Conservation (phyloP, 1,140 invertebrate genomes). For the Halictus rubicundus region DNA sequence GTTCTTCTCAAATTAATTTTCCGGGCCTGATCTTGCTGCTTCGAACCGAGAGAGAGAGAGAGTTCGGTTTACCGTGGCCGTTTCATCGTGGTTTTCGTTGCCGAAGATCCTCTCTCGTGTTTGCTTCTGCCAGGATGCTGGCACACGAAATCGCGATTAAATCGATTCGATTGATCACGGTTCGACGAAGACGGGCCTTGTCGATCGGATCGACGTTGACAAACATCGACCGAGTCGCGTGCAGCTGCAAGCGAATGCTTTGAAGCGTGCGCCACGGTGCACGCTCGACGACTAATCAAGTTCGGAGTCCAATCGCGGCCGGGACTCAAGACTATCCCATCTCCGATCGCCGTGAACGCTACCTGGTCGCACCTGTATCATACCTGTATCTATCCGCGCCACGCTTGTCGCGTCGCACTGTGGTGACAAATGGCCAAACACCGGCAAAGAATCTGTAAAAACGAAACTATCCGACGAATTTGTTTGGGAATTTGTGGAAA, state of each 20-base stretch:
- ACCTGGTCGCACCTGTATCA: neutral
- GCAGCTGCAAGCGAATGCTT: conserved; percentile 29
- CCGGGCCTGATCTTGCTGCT: too few species aligned
- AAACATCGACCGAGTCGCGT: neutral
- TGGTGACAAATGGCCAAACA: too few species aligned
- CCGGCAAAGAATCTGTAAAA: too few species aligned
- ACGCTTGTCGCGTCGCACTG: too few species aligned
- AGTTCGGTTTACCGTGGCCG: too few species aligned
- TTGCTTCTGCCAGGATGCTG: too few species aligned
- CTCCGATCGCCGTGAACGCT: neutral
- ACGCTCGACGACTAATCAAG: conserved; percentile 52
- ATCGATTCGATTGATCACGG: neutral
- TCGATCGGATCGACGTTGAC: neutral
- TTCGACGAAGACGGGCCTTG: neutral
- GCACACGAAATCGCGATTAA: too few species aligned
- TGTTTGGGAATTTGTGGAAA: too few species aligned
- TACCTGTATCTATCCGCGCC: neutral
- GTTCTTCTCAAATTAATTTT: too few species aligned
- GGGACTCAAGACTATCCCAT: neutral
- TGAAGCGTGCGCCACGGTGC: conserved; percentile 35
- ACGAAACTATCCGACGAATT: too few species aligned
- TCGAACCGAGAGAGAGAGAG: too few species aligned
- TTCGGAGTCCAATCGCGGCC: conserved; percentile 4
- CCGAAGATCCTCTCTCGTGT: neutral
- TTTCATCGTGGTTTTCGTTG: neutral